Base-by-base conservation (phyloP, 1,140 invertebrate genomes). In the Platyscapa corneri region DNA sequence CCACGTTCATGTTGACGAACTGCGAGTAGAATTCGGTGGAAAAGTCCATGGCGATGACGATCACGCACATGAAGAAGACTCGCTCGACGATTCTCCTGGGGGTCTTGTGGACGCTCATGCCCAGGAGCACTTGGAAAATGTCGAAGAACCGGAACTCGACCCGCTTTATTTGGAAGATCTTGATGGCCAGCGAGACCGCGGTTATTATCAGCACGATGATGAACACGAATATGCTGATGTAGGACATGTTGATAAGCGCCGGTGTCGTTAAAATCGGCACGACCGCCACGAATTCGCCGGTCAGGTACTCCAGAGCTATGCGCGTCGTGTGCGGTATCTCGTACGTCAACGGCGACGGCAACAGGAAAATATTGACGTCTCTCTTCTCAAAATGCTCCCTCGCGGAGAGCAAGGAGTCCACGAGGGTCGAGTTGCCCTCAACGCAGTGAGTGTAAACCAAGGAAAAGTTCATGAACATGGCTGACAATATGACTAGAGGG, bases 11-110 rank as follows among this genome's bases (percentile, higher is more conserved):
- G 5, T 78, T 53, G 5, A 80, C 56, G 37, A 80, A 80, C 32
- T 67, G 60, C 14, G 78, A 65, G 64, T 80, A 80, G 30, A 67
- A 67, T 5, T 67, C 60, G 14, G 56, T 42, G 27, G 78, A n/a
- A 37, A 42, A 80, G 14, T 18, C 27, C 37, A 80, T 80, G 3
- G 78, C 34, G 56, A 67, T 80, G 37, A 80, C n/a, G 16, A 30
- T 64, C 0, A 78, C 32, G 53, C 49, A 60, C 32, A 78, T 78
- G 20, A 78, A 78, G 27, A 78, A 37, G 39, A 78, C 27, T 30
- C 46, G 67, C 32, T 80, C 78, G 10, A 53, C 34, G 42, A 34
- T 16, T 8, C 46, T 80, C 27, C 18, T n/a, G 8, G 78, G 78
- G 3, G 23, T 32, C 23, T 5, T 20, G 39, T 18, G 27, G 5